phyloP scores from a whole-genome alignment of 2,797 vertebrate species.

The Mus minutoides region DNA sequence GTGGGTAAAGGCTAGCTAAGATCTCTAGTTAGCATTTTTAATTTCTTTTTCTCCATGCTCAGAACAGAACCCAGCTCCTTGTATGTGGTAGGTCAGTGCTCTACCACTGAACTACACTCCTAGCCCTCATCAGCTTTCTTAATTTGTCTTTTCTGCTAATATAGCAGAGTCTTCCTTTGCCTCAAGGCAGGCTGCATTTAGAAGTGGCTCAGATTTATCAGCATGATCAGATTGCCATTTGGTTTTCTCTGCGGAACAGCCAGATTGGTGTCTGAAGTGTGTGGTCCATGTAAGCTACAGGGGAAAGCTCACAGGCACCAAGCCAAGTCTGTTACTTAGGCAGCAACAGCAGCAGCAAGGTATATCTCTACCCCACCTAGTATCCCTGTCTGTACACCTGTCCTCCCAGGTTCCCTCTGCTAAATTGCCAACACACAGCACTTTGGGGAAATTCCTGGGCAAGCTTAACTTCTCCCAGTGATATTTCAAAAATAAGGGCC shows the following conservation, averaged over 20 bases:
- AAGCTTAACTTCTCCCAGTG: background rate
- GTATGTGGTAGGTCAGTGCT: background rate
- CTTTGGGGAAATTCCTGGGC: background rate
- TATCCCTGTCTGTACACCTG: no score
- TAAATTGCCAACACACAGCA: background rate
- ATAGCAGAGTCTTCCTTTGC: background rate
- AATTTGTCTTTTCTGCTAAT: background rate
- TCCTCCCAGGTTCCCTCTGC: no score
- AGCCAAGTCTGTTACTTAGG: background rate
- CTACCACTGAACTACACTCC: background rate
- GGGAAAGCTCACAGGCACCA: background rate
- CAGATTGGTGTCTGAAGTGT: background rate
- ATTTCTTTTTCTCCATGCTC: background rate
- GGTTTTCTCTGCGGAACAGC: background rate
- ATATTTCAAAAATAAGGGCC: background rate
- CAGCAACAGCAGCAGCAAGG: fast-evolving
- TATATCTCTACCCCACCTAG: background rate
- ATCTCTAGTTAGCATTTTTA: background rate
- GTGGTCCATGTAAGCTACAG: background rate
- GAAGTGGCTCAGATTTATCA: background rate
- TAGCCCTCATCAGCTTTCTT: background rate
- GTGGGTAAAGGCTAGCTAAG: background rate
- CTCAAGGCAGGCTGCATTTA: background rate
- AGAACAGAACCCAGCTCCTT: background rate
- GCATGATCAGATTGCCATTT: background rate